phyloP scores from a whole-genome alignment of 2,888 invertebrate genomes.

The Auanema freiburgensis region DNA sequence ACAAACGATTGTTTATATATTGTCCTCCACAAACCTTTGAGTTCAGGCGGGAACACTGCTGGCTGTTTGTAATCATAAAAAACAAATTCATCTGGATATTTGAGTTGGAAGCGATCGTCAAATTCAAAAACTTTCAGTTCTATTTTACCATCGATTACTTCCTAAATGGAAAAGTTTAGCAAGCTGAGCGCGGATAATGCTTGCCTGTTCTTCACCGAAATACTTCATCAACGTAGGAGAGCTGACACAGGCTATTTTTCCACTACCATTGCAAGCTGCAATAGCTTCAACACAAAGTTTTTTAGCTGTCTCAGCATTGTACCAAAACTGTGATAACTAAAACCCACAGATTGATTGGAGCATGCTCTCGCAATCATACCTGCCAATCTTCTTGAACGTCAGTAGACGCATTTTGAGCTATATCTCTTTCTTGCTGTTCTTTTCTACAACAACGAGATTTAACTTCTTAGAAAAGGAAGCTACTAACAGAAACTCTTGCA shows the following conservation, averaged over 20 bases:
- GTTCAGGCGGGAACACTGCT: slow-evolving; percentile 73
- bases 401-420: neutral
- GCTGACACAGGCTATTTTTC: slow-evolving; percentile 37
- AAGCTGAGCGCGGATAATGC: neutral
- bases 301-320: slow-evolving; percentile 78
- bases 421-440: neutral
- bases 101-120: slow-evolving; percentile 77
- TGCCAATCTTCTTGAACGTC: slow-evolving; percentile 50
- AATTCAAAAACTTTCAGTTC: slow-evolving; percentile 73
- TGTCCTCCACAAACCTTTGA: slow-evolving; percentile 66
- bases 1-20: neutral
- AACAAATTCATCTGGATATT: slow-evolving; percentile 76
- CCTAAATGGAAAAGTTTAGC: neutral
- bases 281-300: slow-evolving; percentile 30
- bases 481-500: slow-evolving; percentile 22
- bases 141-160: slow-evolving; percentile 2
- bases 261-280: slow-evolving; percentile 22
- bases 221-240: slow-evolving; percentile 44
- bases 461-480: neutral
- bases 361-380: slow-evolving; percentile 14
- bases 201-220: slow-evolving; percentile 39
- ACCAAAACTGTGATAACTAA: slow-evolving; percentile 99
- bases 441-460: slow-evolving; percentile 1
- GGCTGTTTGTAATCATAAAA: slow-evolving; percentile 82
- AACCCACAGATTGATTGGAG: slow-evolving; percentile 24